phyloP scores from a whole-genome alignment of 2,888 invertebrate species.

The Drosophila monieri region DNA sequence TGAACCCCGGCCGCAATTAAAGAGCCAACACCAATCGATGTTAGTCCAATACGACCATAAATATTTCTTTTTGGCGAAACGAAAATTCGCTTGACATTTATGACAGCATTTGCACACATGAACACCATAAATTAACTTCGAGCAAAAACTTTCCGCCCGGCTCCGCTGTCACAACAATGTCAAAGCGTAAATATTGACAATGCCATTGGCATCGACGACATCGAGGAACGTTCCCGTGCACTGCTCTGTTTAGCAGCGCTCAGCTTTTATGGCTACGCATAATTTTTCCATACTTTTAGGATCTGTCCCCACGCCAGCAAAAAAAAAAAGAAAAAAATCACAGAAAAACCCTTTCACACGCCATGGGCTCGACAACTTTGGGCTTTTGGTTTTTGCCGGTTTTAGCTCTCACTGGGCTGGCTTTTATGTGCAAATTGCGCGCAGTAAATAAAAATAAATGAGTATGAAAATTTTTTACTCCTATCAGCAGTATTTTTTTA shows the following conservation, averaged over 20 bases:
- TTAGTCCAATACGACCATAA: conserved; percentile 41
- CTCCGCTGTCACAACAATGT: conserved; percentile 69
- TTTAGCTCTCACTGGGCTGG: conserved; percentile 32
- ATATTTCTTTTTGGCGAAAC: conserved; percentile 38
- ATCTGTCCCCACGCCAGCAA: conserved; percentile 43
- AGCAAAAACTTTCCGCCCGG: conserved; percentile 50
- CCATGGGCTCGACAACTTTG: conserved; percentile 39
- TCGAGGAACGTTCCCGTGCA: conserved; percentile 31
- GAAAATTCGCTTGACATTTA: conserved; percentile 71
- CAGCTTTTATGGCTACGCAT: conserved; percentile 69
- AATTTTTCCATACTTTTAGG: conserved; percentile 72
- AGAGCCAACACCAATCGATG: conserved; percentile 31
- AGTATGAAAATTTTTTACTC: conserved; percentile 78
- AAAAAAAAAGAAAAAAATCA: conserved; percentile 59
- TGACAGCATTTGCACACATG: conserved; percentile 77
- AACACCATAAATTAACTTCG: conserved; percentile 74
- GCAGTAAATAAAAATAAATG: conserved; percentile 80
- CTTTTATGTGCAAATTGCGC: conserved; percentile 77
- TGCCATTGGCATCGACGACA: conserved; percentile 60
- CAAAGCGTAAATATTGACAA: conserved; percentile 78
- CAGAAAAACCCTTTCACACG: conserved; percentile 58
- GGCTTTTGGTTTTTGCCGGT: conserved; percentile 15
- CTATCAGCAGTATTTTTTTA: conserved; percentile 76
- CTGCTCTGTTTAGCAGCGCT: conserved; percentile 54
- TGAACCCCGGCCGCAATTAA: conserved; percentile 34